A percentile compares a stretch with the other conserved stretches of the same genome.
phyloP scores from a whole-genome alignment of 2,888 invertebrate species.

The Lissocephala sabroskyi region DNA sequence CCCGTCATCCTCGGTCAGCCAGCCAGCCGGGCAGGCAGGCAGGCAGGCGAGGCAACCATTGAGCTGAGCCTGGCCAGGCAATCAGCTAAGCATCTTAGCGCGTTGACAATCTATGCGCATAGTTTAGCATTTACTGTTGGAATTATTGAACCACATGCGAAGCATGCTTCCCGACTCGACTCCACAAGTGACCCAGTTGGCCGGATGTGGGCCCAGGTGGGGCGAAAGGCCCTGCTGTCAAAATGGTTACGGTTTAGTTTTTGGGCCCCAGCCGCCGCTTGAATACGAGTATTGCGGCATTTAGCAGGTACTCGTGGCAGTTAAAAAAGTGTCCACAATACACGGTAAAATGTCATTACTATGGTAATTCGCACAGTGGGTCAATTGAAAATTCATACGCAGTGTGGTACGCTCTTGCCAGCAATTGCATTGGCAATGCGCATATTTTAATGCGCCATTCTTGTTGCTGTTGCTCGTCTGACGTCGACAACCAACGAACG shows the following conservation, averaged over 20 bases:
- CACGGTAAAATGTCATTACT: conserved; percentile 37
- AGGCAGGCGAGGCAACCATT: neutral
- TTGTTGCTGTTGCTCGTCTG: conserved; percentile 8
- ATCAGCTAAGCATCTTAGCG: conserved; percentile 52
- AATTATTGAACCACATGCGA: conserved; percentile 55
- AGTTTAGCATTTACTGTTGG: conserved; percentile 57
- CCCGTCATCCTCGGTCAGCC: conserved; percentile 14
- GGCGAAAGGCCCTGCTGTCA: no score
- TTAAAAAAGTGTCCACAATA: conserved; percentile 9
- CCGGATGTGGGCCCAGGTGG: no score
- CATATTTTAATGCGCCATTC: conserved; percentile 41
- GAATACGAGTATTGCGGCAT: conserved; percentile 5
- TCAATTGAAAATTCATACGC: conserved; percentile 45
- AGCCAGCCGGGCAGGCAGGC: conserved; percentile 1
- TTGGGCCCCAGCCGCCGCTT: neutral
- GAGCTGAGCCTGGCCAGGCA: conserved; percentile 16
- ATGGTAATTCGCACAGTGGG: conserved; percentile 32
- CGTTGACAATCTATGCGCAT: conserved; percentile 61
- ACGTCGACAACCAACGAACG: neutral
- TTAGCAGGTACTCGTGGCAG: conserved; percentile 3
- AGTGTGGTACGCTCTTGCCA: conserved; percentile 36
- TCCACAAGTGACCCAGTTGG: conserved; percentile 22
- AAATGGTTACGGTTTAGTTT: no score
- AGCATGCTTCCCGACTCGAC: conserved; percentile 17
- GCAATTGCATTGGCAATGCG: conserved; percentile 46